These are phyloP conservation scores for Gambelia wislizenii DNA, from an alignment of 2,797 vertebrate genomes.

Conservation along the genomic window DNA sequence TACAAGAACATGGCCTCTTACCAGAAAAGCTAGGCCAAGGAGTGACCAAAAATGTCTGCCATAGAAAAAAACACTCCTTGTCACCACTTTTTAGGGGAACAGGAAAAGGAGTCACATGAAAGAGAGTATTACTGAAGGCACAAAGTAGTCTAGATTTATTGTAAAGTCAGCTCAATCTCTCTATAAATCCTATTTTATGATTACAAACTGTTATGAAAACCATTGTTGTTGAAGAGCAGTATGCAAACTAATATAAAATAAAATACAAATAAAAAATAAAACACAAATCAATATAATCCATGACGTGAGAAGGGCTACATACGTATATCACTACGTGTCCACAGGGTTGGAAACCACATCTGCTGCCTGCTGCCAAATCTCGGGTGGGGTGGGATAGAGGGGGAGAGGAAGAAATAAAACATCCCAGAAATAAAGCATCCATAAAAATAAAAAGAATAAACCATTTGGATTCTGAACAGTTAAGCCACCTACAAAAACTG, in stretches of 20 bases:
- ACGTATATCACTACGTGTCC: constrained; percentile 1
- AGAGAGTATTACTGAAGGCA: too few relatives aligned
- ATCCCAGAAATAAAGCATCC: too few relatives aligned
- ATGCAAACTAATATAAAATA: neutral
- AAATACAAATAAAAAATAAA: neutral
- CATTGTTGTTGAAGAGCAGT: neutral
- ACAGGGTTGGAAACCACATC: constrained; percentile 19
- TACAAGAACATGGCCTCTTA: neutral
- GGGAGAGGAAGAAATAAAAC: too few relatives aligned
- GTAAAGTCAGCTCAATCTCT: too few relatives aligned
- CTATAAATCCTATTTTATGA: neutral
- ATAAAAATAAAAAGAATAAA: neutral
- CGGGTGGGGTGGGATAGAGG: too few relatives aligned
- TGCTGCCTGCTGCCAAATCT: constrained; percentile 30
- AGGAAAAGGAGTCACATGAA: too few relatives aligned
- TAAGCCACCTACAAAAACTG: neutral
- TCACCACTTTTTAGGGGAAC: too few relatives aligned
- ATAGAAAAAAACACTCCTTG: too few relatives aligned
- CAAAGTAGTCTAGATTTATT: too few relatives aligned
- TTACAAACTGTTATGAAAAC: neutral
- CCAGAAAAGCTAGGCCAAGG: too few relatives aligned
- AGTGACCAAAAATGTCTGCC: too few relatives aligned
- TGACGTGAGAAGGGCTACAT: neutral
- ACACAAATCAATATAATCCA: neutral
- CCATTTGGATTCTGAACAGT: neutral